Conservation (phyloP, 2,113 vertebrate genomes). For the Talpa occidentalis region DNA sequence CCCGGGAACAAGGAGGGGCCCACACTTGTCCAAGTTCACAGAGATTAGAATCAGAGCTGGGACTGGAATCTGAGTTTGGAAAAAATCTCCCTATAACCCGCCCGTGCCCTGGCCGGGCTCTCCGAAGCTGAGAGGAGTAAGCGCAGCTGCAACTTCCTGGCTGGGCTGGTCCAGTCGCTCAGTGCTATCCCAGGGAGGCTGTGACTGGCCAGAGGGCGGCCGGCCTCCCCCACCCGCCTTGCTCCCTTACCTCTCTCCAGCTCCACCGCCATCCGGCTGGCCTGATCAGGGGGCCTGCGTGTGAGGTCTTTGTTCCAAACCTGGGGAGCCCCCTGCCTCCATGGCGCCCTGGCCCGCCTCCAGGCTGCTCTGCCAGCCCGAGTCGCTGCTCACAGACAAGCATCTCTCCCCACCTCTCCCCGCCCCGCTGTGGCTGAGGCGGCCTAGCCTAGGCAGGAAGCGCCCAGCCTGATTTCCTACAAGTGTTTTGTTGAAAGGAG, state of each 20-base stretch:
- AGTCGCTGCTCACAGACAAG: constrained; percentile 53
- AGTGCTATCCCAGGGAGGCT: not conserved
- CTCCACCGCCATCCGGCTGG: not conserved
- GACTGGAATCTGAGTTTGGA: not conserved
- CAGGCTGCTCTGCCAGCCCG: constrained; percentile 70
- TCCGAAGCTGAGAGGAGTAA: not conserved
- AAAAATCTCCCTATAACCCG: not conserved
- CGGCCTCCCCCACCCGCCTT: not conserved
- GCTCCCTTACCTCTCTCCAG: constrained; percentile 50
- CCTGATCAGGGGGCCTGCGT: constrained; percentile 51
- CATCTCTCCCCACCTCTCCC: constrained; percentile 75
- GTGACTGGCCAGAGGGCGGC: constrained; percentile 52
- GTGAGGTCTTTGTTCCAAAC: constrained; percentile 72
- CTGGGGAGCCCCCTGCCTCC: constrained; percentile 68
- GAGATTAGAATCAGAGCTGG: not conserved
- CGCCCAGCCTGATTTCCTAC: constrained; percentile 76
- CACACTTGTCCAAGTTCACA: not conserved
- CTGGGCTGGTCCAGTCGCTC: constrained; percentile 57
- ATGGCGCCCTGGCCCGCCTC: constrained; percentile 65
- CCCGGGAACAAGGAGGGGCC: not conserved
- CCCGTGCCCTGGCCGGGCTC: not conserved
- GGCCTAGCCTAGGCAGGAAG: constrained; percentile 74
- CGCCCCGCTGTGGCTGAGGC: constrained; percentile 69
- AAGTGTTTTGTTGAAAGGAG: constrained; percentile 80
- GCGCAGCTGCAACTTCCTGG: constrained; percentile 68